Percentiles rank a stretch among this genome's conserved stretches.
These are phyloP conservation scores for Hydractinia echinata DNA, from an alignment of 30 jellyfish, hydroid and myxozoan genomes.

Conservation along the genomic window DNA sequence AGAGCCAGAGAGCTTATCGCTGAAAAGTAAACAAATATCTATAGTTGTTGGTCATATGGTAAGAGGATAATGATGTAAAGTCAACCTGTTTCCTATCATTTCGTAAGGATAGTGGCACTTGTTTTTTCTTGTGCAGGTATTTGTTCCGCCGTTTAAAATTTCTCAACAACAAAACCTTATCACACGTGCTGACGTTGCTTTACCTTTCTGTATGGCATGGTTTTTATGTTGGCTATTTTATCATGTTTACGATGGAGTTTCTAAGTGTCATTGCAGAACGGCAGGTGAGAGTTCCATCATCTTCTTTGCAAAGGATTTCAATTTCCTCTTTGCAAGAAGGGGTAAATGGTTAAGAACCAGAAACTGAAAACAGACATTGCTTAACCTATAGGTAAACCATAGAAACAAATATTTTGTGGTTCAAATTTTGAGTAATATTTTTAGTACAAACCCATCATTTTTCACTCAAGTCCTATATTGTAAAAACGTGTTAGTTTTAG, in stretches of 20 bases:
- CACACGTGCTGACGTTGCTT: conserved; percentile 71
- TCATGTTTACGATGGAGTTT: conserved; percentile 73
- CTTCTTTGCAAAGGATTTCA: background rate
- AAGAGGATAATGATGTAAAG: too few relatives aligned
- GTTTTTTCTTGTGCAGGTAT: conserved; percentile 40
- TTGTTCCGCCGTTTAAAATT: conserved; percentile 89
- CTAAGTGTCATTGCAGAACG: conserved; percentile 55
- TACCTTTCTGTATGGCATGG: conserved; percentile 98
- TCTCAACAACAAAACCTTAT: conserved; percentile 74
- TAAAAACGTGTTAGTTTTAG: too few relatives aligned
- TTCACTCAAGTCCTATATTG: too few relatives aligned
- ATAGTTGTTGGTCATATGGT: too few relatives aligned
- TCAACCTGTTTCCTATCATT: too few relatives aligned
- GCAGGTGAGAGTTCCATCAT: conserved; percentile 39
- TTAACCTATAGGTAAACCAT: too few relatives aligned
- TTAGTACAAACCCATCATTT: too few relatives aligned
- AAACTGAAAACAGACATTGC: too few relatives aligned
- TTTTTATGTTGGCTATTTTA: conserved; percentile 84
- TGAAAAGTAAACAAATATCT: too few relatives aligned
- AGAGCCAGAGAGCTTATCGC: too few relatives aligned
- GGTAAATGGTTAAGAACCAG: too few relatives aligned
- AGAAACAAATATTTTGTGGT: background rate
- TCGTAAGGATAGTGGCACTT: background rate
- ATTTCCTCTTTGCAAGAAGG: background rate
- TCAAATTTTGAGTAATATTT: background rate